Evolutionary conservation across 2,797 vertebrate species (phyloP), one percentile per base, ranked within the genome.

Genomic region (Champsocephalus esox): DNA sequence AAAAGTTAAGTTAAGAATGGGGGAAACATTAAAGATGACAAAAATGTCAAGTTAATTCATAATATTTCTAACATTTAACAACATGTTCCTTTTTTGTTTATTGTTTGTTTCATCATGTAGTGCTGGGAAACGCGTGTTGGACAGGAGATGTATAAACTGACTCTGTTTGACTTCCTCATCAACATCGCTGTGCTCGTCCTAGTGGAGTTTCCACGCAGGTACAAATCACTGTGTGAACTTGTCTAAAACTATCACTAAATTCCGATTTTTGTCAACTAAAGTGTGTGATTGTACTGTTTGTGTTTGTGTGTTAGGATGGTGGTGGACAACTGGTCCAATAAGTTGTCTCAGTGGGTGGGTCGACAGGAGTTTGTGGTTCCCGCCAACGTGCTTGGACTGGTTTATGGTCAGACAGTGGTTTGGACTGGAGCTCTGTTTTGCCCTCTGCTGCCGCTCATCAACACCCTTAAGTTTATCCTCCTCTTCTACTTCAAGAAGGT

Each of bases 61-160:
- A 12, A 24, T 67, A 9, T 45, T 21, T 45, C 70, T 24, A 38
- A 8, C 12, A 52, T 52, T 46, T 58, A 45, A 58, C 50, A 6
- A 73, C 12, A 38, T 16, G 13, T 59, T 59, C 10, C 34, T 56
- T 1, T 67, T 28, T 70, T 38, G 34, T 38, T 56, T 3, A 11
- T 38, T 62, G 16, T 81, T 70, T 75, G n/a, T 82, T 2, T 59
- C 16, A 6, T 41, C 11, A 7, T 73, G 48, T 64, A 98, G 97
- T 98, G 97, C 89, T 98, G 97, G 97, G 97, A 98, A 93, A 98
- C 96, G 0, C 91, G 94, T 0, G 66, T 98, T 12, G 97, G 97
- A 9, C 97, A 97, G 89, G 97, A 98, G 87, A 97, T 98, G 97
- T 98, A 97, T 92, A 98, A 96, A 80, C 92, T 98, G 48, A 88